These are phyloP conservation scores for Nomia melanderi DNA, from an alignment of 1,140 invertebrate species.

Conservation along the genomic window DNA sequence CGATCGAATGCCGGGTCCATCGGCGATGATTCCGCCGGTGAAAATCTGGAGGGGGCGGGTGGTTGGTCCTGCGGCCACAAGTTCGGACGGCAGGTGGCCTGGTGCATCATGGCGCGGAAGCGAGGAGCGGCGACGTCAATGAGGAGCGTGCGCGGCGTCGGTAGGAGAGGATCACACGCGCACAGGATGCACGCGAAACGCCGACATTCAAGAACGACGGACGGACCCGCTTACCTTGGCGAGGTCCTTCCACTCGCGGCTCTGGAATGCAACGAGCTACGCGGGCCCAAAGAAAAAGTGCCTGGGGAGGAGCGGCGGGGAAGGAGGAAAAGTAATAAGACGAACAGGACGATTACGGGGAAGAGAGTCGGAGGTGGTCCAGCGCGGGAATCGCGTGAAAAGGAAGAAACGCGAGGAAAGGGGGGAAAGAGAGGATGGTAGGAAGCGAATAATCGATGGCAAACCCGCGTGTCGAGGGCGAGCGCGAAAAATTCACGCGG, in stretches of 20 bases:
- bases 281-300: slow-evolving; percentile 49
- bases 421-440: slow-evolving; percentile 12
- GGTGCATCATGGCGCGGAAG: slow-evolving; percentile 26
- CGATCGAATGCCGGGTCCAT: slow-evolving; percentile 17
- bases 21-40: slow-evolving; percentile 2
- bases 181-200: slow-evolving; percentile 38
- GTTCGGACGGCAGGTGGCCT: slow-evolving; percentile 47
- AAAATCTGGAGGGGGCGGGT: slow-evolving; percentile 17
- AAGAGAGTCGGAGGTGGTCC: slow-evolving; percentile 43
- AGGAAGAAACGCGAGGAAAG: not conserved
- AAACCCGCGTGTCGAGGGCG: not conserved
- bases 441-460: slow-evolving; percentile 44
- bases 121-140: slow-evolving; percentile 60
- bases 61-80: slow-evolving; percentile 7
- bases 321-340: slow-evolving; percentile 44
- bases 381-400: slow-evolving; percentile 25
- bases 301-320: slow-evolving; percentile 17
- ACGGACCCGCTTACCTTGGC: slow-evolving; percentile 78
- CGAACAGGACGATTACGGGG: slow-evolving; percentile 34
- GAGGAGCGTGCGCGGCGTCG: slow-evolving; percentile 49
- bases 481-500: slow-evolving; percentile 23
- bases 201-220: slow-evolving; percentile 56
- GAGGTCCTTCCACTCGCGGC: slow-evolving; percentile 78
- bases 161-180: not conserved
- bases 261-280: slow-evolving; percentile 70